These are phyloP conservation scores for Pipistrellus nathusii DNA, from an alignment of 2,797 vertebrate genomes.

Conservation along the genomic window DNA sequence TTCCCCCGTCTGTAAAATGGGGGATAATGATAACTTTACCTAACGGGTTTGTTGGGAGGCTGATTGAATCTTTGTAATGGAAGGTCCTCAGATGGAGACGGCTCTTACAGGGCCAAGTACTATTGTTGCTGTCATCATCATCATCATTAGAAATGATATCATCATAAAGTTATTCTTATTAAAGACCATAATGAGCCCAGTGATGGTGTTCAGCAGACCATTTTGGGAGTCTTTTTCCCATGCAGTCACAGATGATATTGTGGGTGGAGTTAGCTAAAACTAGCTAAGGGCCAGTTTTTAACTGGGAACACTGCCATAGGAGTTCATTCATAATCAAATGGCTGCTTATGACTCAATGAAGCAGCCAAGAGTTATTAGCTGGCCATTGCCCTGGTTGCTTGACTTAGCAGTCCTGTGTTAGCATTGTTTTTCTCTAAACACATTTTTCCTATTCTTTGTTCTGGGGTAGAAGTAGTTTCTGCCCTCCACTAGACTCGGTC, in stretches of 20 bases:
- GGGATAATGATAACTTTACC: not conserved
- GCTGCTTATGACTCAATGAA: slow-evolving; percentile 6
- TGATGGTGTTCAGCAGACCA: not conserved
- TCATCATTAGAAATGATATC: not conserved
- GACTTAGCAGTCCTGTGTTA: not conserved
- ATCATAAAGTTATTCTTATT: slow-evolving; percentile 18
- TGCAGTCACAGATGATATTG: not conserved
- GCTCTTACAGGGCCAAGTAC: not conserved
- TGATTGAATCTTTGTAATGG: slow-evolving; percentile 11
- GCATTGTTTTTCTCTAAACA: slow-evolving; percentile 41
- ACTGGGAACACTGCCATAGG: not conserved
- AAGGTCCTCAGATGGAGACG: slow-evolving; percentile 50
- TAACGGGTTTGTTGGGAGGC: slow-evolving; percentile 33
- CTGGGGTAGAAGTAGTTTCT: slow-evolving; percentile 33
- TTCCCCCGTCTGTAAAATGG: not conserved
- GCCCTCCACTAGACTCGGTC: slow-evolving; percentile 36
- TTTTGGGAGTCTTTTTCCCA: slow-evolving; percentile 43
- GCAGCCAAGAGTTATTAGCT: not conserved
- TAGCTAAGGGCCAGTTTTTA: slow-evolving; percentile 21
- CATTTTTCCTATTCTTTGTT: slow-evolving; percentile 37
- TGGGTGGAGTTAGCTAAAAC: slow-evolving; percentile 48
- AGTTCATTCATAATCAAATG: not conserved
- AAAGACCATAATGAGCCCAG: not conserved
- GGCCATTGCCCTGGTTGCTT: not conserved
- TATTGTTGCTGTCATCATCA: not conserved